These are phyloP conservation scores for Leptothorax acervorum DNA, from an alignment of 2,888 invertebrate genomes.

Conservation along the genomic window DNA sequence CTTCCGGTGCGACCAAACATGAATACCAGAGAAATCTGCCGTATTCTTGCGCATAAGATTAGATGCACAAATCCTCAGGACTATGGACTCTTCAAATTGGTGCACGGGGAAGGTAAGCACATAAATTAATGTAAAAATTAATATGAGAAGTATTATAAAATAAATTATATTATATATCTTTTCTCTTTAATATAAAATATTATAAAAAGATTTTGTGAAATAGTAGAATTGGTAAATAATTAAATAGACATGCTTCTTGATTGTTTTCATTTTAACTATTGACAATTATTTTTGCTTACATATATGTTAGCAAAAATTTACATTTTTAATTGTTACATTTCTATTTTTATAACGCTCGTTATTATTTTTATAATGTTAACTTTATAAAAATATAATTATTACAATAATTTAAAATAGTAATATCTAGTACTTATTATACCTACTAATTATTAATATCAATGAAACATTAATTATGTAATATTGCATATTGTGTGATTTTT, in stretches of 20 bases:
- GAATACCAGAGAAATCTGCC: constrained; percentile 96
- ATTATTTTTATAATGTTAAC: neutral
- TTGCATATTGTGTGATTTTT: neutral
- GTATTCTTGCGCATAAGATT: constrained; percentile 97
- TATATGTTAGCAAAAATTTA: neutral
- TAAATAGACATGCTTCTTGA: neutral
- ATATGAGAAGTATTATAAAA: neutral
- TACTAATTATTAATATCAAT: neutral
- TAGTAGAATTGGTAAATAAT: neutral
- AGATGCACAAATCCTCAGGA: constrained; percentile 98
- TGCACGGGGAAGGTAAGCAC: constrained; percentile 93
- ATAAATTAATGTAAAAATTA: constrained; percentile 3
- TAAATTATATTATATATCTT: neutral
- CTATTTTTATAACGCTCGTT: neutral
- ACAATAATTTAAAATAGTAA: neutral
- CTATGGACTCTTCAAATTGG: constrained; percentile 95
- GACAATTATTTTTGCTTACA: neutral
- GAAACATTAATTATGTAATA: neutral
- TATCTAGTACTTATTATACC: neutral
- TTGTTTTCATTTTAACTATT: neutral
- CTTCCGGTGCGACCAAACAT: constrained; percentile 97
- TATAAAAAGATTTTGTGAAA: neutral
- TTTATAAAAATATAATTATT: neutral
- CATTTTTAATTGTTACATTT: neutral
- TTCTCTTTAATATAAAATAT: neutral